Conservation (phyloP, 2,888 invertebrate species). For the Barypeithes pellucidus region DNA sequence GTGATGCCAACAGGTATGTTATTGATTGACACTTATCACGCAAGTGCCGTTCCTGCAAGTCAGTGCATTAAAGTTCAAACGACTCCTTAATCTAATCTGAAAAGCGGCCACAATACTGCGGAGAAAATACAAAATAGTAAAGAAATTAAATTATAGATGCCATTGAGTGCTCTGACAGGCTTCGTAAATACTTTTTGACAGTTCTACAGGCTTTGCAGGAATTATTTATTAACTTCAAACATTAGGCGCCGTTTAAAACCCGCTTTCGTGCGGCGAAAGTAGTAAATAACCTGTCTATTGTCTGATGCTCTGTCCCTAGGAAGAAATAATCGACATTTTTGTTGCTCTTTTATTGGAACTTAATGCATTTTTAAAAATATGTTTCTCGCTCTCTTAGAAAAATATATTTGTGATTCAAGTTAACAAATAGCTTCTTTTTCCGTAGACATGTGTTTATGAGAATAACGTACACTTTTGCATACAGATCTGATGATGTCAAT, state of each 20-base stretch:
- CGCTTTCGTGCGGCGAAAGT: slow-evolving; percentile 40
- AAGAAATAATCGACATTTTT: slow-evolving; percentile 29
- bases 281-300: slow-evolving; percentile 39
- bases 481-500: too few relatives aligned
- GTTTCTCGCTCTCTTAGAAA: too few relatives aligned
- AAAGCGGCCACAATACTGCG: slow-evolving; percentile 35
- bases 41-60: slow-evolving; percentile 10
- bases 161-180: slow-evolving; percentile 41
- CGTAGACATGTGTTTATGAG: too few relatives aligned
- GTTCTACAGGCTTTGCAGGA: slow-evolving; percentile 41
- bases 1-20: too few relatives aligned
- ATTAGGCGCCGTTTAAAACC: slow-evolving; percentile 39
- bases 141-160: slow-evolving; percentile 50
- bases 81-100: slow-evolving; percentile 32
- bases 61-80: slow-evolving; percentile 31
- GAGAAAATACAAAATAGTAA: slow-evolving; percentile 40
- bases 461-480: too few relatives aligned
- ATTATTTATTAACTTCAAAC: slow-evolving; percentile 49
- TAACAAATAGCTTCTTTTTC: too few relatives aligned
- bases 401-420: not conserved
- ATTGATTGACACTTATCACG: too few relatives aligned
- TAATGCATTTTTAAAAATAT: too few relatives aligned
- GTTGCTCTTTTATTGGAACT: too few relatives aligned
- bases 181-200: slow-evolving; percentile 49
- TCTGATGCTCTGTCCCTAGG: slow-evolving; percentile 27